Evolutionary conservation across 2,797 vertebrate species (phyloP).

Genomic region (Saxicola maurus): DNA sequence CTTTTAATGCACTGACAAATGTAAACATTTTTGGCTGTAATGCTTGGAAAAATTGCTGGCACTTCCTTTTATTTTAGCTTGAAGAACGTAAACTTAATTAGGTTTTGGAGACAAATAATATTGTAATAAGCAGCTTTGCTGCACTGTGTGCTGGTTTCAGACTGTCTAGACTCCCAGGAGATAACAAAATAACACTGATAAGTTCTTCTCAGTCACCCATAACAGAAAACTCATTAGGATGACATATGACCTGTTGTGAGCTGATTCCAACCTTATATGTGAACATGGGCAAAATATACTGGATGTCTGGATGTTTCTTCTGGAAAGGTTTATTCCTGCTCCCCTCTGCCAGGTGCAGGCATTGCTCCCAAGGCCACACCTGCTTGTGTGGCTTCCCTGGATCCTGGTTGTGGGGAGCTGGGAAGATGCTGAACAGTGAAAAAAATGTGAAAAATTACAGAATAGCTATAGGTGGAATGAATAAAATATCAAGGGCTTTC

Average conservation of each 20-base stretch:
- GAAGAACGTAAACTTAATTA: constrained; percentile 17
- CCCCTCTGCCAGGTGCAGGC: neutral
- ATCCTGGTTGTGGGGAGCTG: neutral
- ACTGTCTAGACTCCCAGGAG: constrained; percentile 49
- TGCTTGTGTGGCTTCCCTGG: neutral
- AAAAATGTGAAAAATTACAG: neutral
- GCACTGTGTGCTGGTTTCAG: neutral
- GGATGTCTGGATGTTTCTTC: neutral
- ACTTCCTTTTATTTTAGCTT: constrained; percentile 49
- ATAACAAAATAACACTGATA: constrained; percentile 46
- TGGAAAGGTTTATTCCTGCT: neutral
- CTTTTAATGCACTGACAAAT: constrained; percentile 13
- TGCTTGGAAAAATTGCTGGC: neutral
- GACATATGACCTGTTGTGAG: constrained; percentile 24
- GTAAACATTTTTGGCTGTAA: constrained; percentile 14
- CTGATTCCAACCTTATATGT: neutral
- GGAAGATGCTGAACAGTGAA: neutral
- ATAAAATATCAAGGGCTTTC: neutral
- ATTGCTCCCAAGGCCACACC: neutral
- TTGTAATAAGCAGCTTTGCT: constrained; percentile 9
- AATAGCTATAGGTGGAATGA: neutral
- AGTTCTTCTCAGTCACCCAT: constrained; percentile 32
- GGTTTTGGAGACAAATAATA: constrained; percentile 20
- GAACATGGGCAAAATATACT: neutral
- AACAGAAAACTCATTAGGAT: constrained; percentile 44